Conservation (phyloP, 92 coral and sea anemone species). For the Phymanthus crucifer region DNA sequence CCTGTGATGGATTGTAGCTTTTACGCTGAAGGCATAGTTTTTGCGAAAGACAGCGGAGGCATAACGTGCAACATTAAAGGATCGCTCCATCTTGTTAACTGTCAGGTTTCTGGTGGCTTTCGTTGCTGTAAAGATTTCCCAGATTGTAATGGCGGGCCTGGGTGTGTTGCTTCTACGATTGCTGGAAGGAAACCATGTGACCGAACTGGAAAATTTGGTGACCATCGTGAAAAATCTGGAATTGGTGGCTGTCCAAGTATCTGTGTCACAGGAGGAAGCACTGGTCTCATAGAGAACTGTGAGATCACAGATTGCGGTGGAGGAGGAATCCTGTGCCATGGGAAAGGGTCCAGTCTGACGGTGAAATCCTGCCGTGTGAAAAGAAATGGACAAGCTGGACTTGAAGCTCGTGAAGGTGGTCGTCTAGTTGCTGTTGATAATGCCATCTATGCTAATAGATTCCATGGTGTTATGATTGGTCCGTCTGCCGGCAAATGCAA, state of each 20-base stretch:
- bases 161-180: conserved; percentile 46
- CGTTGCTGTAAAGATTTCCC: conserved; percentile 69
- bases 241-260: conserved; percentile 43
- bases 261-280: conserved; percentile 23
- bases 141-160: conserved; percentile 74
- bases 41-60: conserved; percentile 34
- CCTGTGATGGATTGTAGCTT: background rate
- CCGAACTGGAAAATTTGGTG: conserved; percentile 57
- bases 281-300: conserved; percentile 54
- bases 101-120: conserved; percentile 49
- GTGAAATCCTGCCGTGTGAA: conserved; percentile 47
- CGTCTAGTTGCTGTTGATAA: conserved; percentile 37
- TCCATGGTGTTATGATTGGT: conserved; percentile 59
- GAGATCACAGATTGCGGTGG: conserved; percentile 54
- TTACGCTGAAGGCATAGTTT: conserved; percentile 55
- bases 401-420: conserved; percentile 72
- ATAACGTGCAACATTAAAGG: conserved; percentile 11
- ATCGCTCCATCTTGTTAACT: background rate
- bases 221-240: conserved; percentile 22
- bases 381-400: conserved; percentile 62
- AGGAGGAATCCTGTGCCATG: conserved; percentile 49
- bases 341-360: conserved; percentile 34
- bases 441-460: conserved; percentile 48
- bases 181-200: conserved; percentile 43
- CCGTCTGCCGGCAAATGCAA: conserved; percentile 50